These are phyloP conservation scores for Meriones psammophilus DNA, from an alignment of 2,797 vertebrate species.

Conservation along the genomic window DNA sequence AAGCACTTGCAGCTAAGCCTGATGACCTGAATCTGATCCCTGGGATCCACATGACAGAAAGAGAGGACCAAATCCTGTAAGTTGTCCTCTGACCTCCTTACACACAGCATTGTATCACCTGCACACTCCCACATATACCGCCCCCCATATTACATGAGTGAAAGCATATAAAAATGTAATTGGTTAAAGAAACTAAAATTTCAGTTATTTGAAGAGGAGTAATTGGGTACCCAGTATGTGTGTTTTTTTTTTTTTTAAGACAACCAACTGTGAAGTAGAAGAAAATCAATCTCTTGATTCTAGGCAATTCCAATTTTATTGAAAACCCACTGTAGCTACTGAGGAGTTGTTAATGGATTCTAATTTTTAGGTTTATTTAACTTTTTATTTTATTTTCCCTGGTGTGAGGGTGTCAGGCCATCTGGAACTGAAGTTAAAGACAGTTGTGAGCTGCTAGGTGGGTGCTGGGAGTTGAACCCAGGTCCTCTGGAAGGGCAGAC, in stretches of 20 bases:
- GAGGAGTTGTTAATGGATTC: background rate
- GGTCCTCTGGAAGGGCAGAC: too few species aligned
- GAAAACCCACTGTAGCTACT: background rate
- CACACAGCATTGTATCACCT: background rate
- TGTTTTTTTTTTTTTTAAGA: background rate
- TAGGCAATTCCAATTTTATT: background rate
- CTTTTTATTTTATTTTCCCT: too few species aligned
- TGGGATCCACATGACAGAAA: background rate
- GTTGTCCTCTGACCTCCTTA: background rate
- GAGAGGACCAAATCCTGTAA: background rate
- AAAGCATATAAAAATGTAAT: background rate
- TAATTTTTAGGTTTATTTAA: too few species aligned
- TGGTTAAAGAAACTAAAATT: conserved; percentile 29
- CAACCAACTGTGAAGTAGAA: background rate
- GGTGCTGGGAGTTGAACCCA: too few species aligned
- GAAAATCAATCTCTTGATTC: background rate
- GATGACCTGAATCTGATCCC: background rate
- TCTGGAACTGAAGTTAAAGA: too few species aligned
- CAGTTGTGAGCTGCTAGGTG: too few species aligned
- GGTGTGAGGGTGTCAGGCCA: too few species aligned
- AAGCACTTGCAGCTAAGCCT: background rate
- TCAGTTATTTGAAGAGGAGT: background rate
- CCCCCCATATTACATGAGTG: background rate
- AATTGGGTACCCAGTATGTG: background rate
- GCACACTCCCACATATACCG: too few species aligned